Base-by-base conservation (phyloP, 2,888 invertebrate genomes). In the Tetragonula carbonaria region DNA sequence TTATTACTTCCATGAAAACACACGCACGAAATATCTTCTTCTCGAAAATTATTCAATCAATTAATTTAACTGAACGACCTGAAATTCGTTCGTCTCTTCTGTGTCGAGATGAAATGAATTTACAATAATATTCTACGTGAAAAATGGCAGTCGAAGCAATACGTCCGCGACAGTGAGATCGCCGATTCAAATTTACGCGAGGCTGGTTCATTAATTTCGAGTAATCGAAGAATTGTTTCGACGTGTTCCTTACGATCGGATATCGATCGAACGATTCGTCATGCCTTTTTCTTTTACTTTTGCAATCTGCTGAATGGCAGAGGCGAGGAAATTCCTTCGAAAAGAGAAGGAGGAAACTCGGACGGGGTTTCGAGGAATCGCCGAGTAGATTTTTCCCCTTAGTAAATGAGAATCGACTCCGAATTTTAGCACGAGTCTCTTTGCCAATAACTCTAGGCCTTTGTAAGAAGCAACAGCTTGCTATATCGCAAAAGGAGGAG, bases 241-340 rank as follows among this genome's bases (percentile, higher is more conserved):
- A 23, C 57, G 14, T 45, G 80, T 80, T 33, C 55, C 4, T n/a
- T 50, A 55, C 23, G 55, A 67, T 70, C 45, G 45, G 62, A 14
- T 18, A 0, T 33, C 62, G 79, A 75, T 80, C 82, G 75, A 23
- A 66, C 75, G 50, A 82, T 75, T 62, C 62, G 57, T 66, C 50
- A 45, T 11, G 21, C 53, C 33, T 72, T 38, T 53, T 71, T 66
- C 33, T 71, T 67, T 71, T 14, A 13, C 21, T 28, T 28, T 28
- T 23, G 16, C 59, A 75, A 70, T 75, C 71, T 62, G 45, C 23
- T 62, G 82, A 82, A 75, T 66, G 66, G 74, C n/a, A 65, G 57
- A 57, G 55, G 23, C n/a, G 72, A 67, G 23, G 53, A 59, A 45
- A 50, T 71, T 78, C 70, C 18, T 28, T 4, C 65, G n/a, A 45